phyloP scores from a whole-genome alignment of 1,140 invertebrate species.

The Zaprionus lachaisei region DNA sequence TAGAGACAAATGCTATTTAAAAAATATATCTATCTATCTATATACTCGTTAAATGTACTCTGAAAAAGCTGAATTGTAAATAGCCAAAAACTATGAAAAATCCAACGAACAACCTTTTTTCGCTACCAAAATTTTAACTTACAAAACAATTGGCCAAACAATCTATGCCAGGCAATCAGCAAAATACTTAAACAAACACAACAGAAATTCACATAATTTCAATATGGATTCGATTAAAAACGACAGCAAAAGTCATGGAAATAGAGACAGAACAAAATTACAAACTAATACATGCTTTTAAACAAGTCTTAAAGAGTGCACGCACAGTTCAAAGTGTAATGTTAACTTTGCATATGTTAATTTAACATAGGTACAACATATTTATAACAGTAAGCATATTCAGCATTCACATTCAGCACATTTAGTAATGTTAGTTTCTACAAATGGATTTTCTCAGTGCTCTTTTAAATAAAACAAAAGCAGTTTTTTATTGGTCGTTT shows the following conservation, averaged over 20 bases:
- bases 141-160: constrained; percentile 32
- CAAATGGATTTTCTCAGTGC: too few species aligned
- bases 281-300: too few species aligned
- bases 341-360: not conserved
- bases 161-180: constrained; percentile 40
- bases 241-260: constrained; percentile 25
- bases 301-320: too few species aligned
- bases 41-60: constrained; percentile 56
- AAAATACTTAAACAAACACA: constrained; percentile 48
- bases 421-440: too few species aligned
- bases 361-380: not conserved
- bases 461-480: too few species aligned
- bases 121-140: constrained; percentile 63
- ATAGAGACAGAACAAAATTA: constrained; percentile 6
- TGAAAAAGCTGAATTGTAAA: constrained; percentile 68
- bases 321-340: not conserved
- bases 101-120: constrained; percentile 80
- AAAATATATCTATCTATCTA: too few species aligned
- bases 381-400: too few species aligned
- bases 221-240: constrained; percentile 8
- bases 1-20: constrained; percentile 55
- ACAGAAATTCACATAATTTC: constrained; percentile 19
- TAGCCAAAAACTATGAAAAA: constrained; percentile 70
- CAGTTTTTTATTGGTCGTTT: too few species aligned
- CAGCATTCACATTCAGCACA: not conserved